A percentile compares a stretch with the other conserved stretches of the same genome.
Evolutionary conservation across 2,888 invertebrate genomes (phyloP).

Genomic region (Agonopterix subpropinquella): DNA sequence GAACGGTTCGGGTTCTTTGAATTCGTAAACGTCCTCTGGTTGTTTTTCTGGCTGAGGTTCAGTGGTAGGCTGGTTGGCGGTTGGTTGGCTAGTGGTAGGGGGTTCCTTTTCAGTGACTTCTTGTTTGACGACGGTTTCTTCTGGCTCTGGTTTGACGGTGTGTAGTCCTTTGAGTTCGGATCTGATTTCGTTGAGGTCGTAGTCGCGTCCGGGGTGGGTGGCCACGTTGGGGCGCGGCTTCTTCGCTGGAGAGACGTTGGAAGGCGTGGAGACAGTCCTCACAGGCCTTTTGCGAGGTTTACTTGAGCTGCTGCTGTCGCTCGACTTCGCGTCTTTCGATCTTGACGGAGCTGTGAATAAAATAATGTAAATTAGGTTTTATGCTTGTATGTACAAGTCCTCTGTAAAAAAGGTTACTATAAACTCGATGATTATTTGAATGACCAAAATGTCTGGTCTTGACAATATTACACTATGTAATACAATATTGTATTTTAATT

Average conservation of each 20-base stretch:
- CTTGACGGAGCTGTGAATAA: conserved; percentile 32
- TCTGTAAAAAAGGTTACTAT: no score
- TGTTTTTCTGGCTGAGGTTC: conserved; percentile 54
- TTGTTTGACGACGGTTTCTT: conserved; percentile 41
- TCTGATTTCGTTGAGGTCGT: conserved; percentile 89
- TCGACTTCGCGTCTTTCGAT: conserved; percentile 54
- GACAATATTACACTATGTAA: no score
- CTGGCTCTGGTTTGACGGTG: conserved; percentile 66
- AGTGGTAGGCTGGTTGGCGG: conserved; percentile 18
- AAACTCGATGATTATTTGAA: no score
- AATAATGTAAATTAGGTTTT: background rate
- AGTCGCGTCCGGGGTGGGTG: conserved; percentile 77
- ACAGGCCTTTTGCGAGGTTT: conserved; percentile 59
- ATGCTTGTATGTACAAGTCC: background rate
- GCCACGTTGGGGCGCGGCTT: conserved; percentile 41
- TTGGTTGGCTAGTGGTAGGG: conserved; percentile 12
- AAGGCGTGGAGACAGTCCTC: conserved; percentile 48
- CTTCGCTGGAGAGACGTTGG: conserved; percentile 50
- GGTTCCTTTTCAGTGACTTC: conserved; percentile 42
- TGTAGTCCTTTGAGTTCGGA: conserved; percentile 88
- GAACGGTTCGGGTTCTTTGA: conserved; percentile 92
- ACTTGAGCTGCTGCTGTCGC: conserved; percentile 58
- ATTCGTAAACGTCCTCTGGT: conserved; percentile 86
- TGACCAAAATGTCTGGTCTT: no score
- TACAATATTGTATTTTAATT: no score